phyloP scores from a whole-genome alignment of 2,888 invertebrate genomes.

The Synergus japonicus region DNA sequence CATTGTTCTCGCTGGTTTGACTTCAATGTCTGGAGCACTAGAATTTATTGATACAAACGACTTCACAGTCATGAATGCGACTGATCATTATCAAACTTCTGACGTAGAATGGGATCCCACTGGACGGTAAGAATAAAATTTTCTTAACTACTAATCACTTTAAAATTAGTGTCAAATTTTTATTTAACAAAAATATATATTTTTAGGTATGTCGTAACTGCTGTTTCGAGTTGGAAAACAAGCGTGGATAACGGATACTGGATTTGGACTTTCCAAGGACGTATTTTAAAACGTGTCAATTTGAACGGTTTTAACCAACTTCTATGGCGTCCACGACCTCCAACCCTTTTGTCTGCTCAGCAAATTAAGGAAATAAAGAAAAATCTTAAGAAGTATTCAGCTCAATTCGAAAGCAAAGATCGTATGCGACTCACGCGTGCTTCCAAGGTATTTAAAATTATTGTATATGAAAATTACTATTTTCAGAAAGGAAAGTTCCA shows the following conservation, averaged over 20 bases:
- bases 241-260: conserved; percentile 96
- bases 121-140: conserved; percentile 82
- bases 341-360: conserved; percentile 88
- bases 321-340: conserved; percentile 96
- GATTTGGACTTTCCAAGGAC: conserved; percentile 98
- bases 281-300: conserved; percentile 88
- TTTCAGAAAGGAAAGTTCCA: not conserved
- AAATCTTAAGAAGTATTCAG: conserved; percentile 97
- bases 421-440: conserved; percentile 94
- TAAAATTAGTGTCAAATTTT: conserved; percentile 8
- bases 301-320: conserved; percentile 96
- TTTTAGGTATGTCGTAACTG: conserved; percentile 90
- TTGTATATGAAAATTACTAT: not conserved
- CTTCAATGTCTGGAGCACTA: conserved; percentile 90
- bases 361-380: conserved; percentile 97
- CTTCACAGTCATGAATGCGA: conserved; percentile 95
- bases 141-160: not conserved
- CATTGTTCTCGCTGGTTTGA: conserved; percentile 93
- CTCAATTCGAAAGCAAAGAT: conserved; percentile 97
- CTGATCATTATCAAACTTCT: conserved; percentile 95
- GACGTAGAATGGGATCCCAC: conserved; percentile 99
- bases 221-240: conserved; percentile 96
- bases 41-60: conserved; percentile 98
- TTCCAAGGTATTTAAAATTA: conserved; percentile 82
- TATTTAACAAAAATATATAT: not conserved